Percentiles rank a stretch among this genome's conserved stretches.
Evolutionary conservation across 37 sponge, comb jelly and placozoan species (phyloP).

Genomic region (Lycopodina hypogea): DNA sequence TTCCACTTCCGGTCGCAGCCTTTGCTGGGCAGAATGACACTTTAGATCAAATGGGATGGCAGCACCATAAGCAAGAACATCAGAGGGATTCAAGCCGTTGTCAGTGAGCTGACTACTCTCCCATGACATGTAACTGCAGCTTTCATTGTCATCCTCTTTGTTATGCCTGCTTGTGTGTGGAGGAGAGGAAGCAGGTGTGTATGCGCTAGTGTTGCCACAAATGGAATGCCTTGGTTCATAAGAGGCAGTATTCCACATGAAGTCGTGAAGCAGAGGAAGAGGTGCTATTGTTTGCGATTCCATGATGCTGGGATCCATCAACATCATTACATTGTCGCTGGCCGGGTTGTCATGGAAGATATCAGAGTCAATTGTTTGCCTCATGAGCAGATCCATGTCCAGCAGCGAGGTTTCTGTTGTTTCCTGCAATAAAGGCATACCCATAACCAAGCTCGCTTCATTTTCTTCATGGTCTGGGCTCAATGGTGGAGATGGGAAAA

Average conservation of each 20-base stretch:
- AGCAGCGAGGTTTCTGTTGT: too few relatives aligned
- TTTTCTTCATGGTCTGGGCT: constrained; percentile 17
- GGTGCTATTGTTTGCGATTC: neutral
- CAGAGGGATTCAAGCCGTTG: constrained; percentile 26
- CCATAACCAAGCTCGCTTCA: neutral
- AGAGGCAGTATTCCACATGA: constrained; percentile 49
- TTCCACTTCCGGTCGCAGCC: too few relatives aligned
- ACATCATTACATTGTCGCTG: neutral
- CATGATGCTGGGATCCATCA: neutral
- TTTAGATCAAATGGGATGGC: neutral
- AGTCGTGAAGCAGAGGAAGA: constrained; percentile 47
- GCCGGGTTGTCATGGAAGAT: too few relatives aligned
- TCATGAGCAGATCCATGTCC: neutral
- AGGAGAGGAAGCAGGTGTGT: constrained; percentile 41
- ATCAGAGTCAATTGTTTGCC: neutral
- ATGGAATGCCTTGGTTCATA: constrained; percentile 38
- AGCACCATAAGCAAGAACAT: constrained; percentile 4
- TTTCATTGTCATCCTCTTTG: constrained; percentile 2
- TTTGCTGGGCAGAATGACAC: neutral
- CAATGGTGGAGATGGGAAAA: constrained; percentile 18
- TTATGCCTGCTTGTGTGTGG: neutral
- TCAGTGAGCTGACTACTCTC: neutral
- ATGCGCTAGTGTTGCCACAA: constrained; percentile 8
- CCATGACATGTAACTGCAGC: too few relatives aligned
- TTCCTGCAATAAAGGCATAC: neutral